Conservation (phyloP, 2,888 invertebrate species). For the Idaea aversata region DNA sequence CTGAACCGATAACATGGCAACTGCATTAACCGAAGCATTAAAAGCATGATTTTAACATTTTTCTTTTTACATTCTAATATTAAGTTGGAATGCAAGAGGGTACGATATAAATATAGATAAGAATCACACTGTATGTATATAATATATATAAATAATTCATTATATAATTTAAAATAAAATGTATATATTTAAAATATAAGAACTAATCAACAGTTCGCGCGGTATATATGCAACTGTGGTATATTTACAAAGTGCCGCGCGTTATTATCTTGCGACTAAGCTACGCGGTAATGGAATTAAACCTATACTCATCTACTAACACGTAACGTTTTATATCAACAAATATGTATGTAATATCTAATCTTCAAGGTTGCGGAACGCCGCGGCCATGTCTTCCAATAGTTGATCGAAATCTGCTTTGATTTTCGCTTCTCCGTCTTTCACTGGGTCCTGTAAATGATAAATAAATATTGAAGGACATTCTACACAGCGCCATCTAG, state of each 20-base stretch:
- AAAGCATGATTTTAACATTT: constrained; percentile 35
- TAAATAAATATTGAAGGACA: constrained; percentile 3
- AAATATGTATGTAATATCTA: constrained; percentile 67
- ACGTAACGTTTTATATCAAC: constrained; percentile 1
- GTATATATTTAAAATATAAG: constrained; percentile 52
- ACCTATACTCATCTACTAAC: neutral
- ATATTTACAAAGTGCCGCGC: constrained; percentile 37
- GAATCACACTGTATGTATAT: constrained; percentile 52
- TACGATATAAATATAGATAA: constrained; percentile 45
- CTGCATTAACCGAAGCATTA: constrained; percentile 36
- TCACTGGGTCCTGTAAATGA: constrained; percentile 92
- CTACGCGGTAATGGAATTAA: constrained; percentile 4
- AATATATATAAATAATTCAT: constrained; percentile 53
- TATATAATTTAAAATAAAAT: constrained; percentile 43
- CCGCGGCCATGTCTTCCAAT: constrained; percentile 97
- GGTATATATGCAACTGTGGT: constrained; percentile 22
- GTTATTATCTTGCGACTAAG: constrained; percentile 5
- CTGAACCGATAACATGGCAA: constrained; percentile 45
- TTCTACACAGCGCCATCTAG: neutral
- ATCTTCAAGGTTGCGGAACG: constrained; percentile 99
- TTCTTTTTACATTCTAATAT: constrained; percentile 48
- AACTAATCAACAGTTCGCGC: constrained; percentile 38
- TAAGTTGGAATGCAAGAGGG: constrained; percentile 75
- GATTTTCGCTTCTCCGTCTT: constrained; percentile 98
- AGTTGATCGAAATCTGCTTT: constrained; percentile 98